phyloP scores from a whole-genome alignment of 2,888 invertebrate species.

The Glyphotaelius pellucidus region DNA sequence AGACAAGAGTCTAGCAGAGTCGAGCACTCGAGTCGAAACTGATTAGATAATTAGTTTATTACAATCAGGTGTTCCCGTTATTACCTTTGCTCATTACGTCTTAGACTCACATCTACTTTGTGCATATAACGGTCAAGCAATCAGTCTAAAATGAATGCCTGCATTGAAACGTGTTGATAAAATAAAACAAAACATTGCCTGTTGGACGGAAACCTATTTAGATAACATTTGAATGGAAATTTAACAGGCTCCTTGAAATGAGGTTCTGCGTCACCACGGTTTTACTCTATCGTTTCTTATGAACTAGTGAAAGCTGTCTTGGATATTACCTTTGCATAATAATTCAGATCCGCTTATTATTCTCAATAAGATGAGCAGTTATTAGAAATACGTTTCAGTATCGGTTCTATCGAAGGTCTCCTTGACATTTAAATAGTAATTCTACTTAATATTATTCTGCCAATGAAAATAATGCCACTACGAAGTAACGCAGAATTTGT shows the following conservation, averaged over 20 bases:
- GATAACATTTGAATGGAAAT: neutral
- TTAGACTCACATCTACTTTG: neutral
- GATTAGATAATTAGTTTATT: too few species aligned
- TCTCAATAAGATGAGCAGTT: neutral
- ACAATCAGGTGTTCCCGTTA: neutral
- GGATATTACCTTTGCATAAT: neutral
- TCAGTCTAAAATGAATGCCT: neutral
- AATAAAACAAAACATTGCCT: neutral
- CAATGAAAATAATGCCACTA: neutral
- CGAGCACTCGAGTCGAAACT: too few species aligned
- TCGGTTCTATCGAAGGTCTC: neutral
- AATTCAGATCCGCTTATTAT: neutral
- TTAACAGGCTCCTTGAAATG: neutral
- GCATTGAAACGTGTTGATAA: neutral
- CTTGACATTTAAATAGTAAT: conserved; percentile 26
- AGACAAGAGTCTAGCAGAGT: too few species aligned
- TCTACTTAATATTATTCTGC: neutral
- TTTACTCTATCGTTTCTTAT: neutral
- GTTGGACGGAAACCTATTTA: neutral
- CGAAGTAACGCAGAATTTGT: too few species aligned
- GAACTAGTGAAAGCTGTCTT: neutral
- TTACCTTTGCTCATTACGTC: neutral
- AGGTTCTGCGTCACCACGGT: neutral
- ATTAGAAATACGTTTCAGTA: neutral
- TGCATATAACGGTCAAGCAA: neutral